These are phyloP conservation scores for Pterostichus niger DNA, from an alignment of 2,888 invertebrate genomes.

Conservation along the genomic window DNA sequence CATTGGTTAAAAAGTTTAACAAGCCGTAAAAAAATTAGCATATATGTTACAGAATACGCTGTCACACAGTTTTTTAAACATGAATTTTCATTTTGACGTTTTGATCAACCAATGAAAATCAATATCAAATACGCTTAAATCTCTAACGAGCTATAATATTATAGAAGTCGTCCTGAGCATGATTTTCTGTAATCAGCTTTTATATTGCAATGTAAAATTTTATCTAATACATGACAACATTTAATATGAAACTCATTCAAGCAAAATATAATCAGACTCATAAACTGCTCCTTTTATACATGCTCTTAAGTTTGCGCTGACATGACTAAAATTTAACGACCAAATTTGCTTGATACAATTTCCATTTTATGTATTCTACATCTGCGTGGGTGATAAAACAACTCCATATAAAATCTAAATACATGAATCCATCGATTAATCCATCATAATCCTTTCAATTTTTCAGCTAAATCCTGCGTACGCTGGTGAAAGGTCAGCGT, in stretches of 20 bases:
- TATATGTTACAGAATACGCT: no score
- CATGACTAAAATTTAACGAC: conserved; percentile 17
- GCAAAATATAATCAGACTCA: not conserved
- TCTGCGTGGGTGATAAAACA: conserved; percentile 21
- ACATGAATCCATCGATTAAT: not conserved
- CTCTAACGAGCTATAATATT: no score
- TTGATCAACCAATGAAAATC: no score
- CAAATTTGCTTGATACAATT: conserved; percentile 1
- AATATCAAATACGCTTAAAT: no score
- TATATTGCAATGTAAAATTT: not conserved
- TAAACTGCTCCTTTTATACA: not conserved
- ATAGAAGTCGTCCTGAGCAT: no score
- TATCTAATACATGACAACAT: not conserved
- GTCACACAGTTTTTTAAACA: no score
- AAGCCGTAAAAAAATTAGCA: no score
- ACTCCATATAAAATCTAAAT: conserved; percentile 13
- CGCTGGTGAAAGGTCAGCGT: conserved; percentile 24
- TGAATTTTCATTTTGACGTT: no score
- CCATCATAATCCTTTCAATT: conserved; percentile 20
- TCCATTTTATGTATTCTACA: conserved; percentile 21
- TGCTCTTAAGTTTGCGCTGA: conserved; percentile 1
- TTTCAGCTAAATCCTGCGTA: not conserved
- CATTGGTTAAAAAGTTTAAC: no score
- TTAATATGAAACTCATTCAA: no score
- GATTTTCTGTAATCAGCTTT: no score